Percentiles rank a stretch among this genome's conserved stretches.
Evolutionary conservation across 37 sponge, comb jelly and placozoan species (phyloP).

Genomic region (Petrosia ficiformis): DNA sequence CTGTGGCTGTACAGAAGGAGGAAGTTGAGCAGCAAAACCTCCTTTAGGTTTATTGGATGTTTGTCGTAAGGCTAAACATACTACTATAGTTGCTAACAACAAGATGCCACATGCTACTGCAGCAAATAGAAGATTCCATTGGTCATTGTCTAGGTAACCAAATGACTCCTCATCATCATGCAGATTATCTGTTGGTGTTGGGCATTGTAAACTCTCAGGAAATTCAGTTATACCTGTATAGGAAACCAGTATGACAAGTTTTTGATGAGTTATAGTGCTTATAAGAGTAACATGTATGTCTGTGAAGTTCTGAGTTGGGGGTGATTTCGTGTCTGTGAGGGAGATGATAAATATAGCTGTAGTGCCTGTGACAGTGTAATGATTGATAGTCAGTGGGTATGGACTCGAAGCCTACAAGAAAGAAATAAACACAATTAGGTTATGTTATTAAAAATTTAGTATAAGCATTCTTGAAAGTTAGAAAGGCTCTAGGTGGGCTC

Average conservation of each 20-base stretch:
- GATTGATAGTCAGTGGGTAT: conserved; percentile 20
- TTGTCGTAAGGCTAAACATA: conserved; percentile 32
- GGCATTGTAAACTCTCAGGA: not conserved
- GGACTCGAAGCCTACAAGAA: conserved; percentile 34
- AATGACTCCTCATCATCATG: not conserved
- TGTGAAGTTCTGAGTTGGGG: conserved; percentile 28
- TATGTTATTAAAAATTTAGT: not conserved
- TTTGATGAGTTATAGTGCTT: conserved; percentile 38
- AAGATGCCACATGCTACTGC: conserved; percentile 12
- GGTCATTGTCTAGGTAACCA: not conserved
- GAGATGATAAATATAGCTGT: conserved; percentile 19
- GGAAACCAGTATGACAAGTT: conserved; percentile 12
- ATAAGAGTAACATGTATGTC: conserved; percentile 26
- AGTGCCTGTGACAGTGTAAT: not conserved
- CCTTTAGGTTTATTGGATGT: not conserved
- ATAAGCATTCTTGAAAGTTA: too few species aligned
- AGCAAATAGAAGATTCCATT: not conserved
- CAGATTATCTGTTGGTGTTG: too few species aligned
- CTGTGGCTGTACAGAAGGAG: conserved; percentile 9
- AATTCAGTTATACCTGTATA: not conserved
- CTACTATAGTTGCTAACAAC: conserved; percentile 15
- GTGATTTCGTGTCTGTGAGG: conserved; percentile 25
- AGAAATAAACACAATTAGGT: not conserved
- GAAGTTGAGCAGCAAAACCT: conserved; percentile 33
- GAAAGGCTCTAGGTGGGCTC: too few species aligned